phyloP scores from a whole-genome alignment of 2,113 vertebrate genomes.

The Bufo gargarizans region DNA sequence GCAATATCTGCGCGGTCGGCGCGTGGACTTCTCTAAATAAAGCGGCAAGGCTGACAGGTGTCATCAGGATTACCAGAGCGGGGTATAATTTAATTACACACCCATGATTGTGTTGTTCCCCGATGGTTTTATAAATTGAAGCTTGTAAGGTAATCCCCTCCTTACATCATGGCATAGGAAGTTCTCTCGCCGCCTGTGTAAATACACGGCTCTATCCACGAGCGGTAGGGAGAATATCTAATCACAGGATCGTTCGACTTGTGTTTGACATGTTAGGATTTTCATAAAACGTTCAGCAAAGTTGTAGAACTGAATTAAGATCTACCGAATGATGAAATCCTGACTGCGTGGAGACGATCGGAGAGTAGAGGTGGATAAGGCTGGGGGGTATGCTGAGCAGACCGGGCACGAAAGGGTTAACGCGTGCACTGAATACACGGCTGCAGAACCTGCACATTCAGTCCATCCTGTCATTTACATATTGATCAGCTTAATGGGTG shows the following conservation, averaged over 20 bases:
- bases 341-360: neutral
- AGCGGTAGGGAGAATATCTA: neutral
- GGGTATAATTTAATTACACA: conserved; percentile 36
- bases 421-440: neutral
- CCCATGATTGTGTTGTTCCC: conserved; percentile 25
- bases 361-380: neutral
- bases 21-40: neutral
- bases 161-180: neutral
- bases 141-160: neutral
- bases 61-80: neutral
- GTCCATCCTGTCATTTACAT: neutral
- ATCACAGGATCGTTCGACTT: conserved; percentile 3
- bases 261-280: conserved; percentile 16
- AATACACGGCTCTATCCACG: neutral
- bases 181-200: conserved; percentile 17
- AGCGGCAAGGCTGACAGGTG: neutral
- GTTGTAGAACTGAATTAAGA: neutral
- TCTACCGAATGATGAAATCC: neutral
- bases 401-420: neutral
- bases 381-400: neutral
- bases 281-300: neutral
- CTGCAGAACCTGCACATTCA: neutral
- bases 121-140: conserved; percentile 3
- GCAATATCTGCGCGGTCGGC: neutral
- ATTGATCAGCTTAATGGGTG: neutral